A percentile compares a stretch with the other conserved stretches of the same genome.
Conservation (phyloP, 1,140 invertebrate genomes). For the Wiebesia pumilae region DNA sequence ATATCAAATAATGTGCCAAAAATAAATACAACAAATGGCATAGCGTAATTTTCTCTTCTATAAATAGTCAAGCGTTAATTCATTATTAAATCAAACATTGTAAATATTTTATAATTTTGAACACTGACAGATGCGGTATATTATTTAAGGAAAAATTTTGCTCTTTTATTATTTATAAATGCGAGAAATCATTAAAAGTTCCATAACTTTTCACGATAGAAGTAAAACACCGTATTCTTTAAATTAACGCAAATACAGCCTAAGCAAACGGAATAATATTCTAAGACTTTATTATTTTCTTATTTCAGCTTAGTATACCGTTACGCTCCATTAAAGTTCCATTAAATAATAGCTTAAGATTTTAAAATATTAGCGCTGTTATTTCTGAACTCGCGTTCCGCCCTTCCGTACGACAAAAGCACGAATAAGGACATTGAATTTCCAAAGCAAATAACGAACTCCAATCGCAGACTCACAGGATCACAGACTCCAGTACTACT, state of each 20-base stretch:
- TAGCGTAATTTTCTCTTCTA: not conserved
- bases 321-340: no score
- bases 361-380: not conserved
- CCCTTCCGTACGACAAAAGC: not conserved
- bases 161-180: not conserved
- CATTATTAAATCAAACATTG: no score
- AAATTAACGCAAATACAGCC: not conserved
- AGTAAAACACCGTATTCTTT: not conserved
- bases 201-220: not conserved
- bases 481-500: not conserved
- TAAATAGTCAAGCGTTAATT: not conserved
- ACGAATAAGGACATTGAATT: slow-evolving; percentile 10
- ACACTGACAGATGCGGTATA: no score
- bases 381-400: not conserved
- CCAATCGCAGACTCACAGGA: not conserved
- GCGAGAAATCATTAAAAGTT: not conserved
- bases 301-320: no score
- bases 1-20: not conserved
- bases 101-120: no score
- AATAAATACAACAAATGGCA: not conserved
- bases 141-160: no score
- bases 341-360: not conserved
- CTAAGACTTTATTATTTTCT: not conserved
- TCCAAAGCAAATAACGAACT: slow-evolving; percentile 17
- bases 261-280: not conserved